Evolutionary conservation across 2,888 invertebrate species (phyloP), one percentile per base, ranked within the genome.

Genomic region (Willowsia nigromaculata): DNA sequence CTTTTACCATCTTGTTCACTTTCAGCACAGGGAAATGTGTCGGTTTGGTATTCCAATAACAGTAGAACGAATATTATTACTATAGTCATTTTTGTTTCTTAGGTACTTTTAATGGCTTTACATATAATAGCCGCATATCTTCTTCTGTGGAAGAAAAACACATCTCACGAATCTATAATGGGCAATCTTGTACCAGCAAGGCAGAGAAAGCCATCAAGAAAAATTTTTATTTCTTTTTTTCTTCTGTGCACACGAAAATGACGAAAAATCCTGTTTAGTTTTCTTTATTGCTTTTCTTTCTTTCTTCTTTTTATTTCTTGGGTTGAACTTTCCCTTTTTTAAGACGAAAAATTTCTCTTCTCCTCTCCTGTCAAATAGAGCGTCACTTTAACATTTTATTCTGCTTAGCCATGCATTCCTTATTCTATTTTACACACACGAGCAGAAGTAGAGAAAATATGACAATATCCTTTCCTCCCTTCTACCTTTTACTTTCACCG

Each of bases 281-380:
- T 56, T 85, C 78, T 86, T 85, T 85, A 85, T 89, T 80, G 71
- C 89, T 85, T 86, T 82, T 65, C 71, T 84, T 85, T 53, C 53
- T 33, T n/a, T n/a, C 47, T 53, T 68, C n/a, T 13, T 18, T 43
- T 59, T 50, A 6, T 50, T 50, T 25, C 5, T 25, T 76, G 25
- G 6, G n/a, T 30, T 82, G n/a, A 15, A 59, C 33, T 68, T 68
- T n/a, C n/a, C n/a, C n/a, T n/a, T n/a, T n/a, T 68, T 18, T 6
- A 68, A 30, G 33, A 33, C 53, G 25, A 40, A 78, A 76, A 30
- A n/a, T n/a, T n/a, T n/a, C n/a, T n/a, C n/a, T n/a, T n/a, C n/a
- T 76, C 37, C 33, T 84, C 56, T 71, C 33, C 80, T 86, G 81
- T 81, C 87, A 87, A 87, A 81, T 81, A 43, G 87, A 87, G 33